Conservation (phyloP, 1,140 invertebrate genomes). For the Daktulosphaira vitifoliae region DNA sequence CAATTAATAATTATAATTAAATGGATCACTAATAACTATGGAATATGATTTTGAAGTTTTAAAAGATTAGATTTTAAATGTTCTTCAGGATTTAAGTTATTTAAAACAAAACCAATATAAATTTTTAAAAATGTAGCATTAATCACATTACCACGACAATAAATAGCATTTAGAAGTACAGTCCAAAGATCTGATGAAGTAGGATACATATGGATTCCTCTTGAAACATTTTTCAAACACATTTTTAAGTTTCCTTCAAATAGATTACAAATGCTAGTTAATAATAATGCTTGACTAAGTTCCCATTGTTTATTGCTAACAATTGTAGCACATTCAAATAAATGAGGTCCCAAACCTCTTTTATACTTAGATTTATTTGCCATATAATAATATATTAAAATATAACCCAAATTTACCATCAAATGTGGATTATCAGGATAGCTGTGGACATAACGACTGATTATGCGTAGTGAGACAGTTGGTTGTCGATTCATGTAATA, state of each 20-base stretch:
- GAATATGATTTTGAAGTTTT: constrained; percentile 1
- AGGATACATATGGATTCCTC: constrained; percentile 5
- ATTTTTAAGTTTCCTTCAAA: constrained; percentile 9
- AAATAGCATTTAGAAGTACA: background rate
- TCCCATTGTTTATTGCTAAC: background rate
- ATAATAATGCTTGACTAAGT: background rate
- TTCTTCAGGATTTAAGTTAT: background rate
- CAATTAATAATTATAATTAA: no score
- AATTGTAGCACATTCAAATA: background rate
- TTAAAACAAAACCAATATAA: constrained; percentile 4
- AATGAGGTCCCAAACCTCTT: background rate
- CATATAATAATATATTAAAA: constrained; percentile 7
- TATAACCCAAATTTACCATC: constrained; percentile 6
- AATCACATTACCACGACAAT: background rate
- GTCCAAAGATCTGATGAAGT: constrained; percentile 6
- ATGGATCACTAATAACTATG: background rate
- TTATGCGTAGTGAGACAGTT: background rate
- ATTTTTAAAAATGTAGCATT: background rate
- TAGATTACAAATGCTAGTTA: constrained; percentile 8
- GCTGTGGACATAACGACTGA: constrained; percentile 1
- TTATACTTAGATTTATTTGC: background rate
- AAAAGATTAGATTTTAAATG: background rate
- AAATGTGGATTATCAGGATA: constrained; percentile 3
- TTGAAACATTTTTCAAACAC: background rate
- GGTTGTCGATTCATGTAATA: constrained; percentile 15